These are phyloP conservation scores for Psittacula echo DNA, from an alignment of 2,797 vertebrate species.

Conservation along the genomic window DNA sequence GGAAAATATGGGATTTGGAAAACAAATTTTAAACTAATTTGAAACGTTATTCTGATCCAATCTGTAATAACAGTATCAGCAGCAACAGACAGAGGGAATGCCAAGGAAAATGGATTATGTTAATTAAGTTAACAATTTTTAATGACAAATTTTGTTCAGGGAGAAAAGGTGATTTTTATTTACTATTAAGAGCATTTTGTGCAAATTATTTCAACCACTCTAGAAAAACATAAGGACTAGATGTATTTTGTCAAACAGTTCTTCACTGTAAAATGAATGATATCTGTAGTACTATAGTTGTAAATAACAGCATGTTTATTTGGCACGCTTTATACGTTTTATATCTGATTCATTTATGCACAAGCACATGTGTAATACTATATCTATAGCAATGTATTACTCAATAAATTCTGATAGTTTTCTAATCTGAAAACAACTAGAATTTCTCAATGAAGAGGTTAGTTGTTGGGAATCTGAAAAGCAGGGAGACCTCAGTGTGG, in stretches of 20 bases:
- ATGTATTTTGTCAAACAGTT: neutral
- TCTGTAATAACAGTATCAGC: slow-evolving; percentile 31
- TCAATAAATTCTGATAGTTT: neutral
- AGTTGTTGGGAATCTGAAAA: neutral
- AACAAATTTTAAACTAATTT: slow-evolving; percentile 24
- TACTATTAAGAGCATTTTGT: neutral
- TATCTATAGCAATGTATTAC: neutral
- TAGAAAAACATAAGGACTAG: neutral
- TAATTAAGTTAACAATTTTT: slow-evolving; percentile 42
- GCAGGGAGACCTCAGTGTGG: neutral
- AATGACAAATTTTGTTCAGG: neutral
- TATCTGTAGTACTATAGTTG: neutral
- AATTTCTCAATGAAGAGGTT: neutral
- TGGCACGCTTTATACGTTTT: slow-evolving; percentile 2
- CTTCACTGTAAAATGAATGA: neutral
- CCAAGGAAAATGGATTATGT: slow-evolving; percentile 36
- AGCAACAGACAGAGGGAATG: slow-evolving; percentile 1
- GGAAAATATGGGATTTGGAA: neutral
- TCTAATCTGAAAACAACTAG: neutral
- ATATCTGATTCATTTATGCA: neutral
- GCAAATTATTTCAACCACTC: slow-evolving; percentile 3
- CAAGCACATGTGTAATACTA: neutral
- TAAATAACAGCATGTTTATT: slow-evolving; percentile 1
- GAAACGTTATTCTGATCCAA: slow-evolving; percentile 20
- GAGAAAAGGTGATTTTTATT: neutral